phyloP scores from a whole-genome alignment of 2,113 vertebrate genomes.

The Eretmochelys imbricata region DNA sequence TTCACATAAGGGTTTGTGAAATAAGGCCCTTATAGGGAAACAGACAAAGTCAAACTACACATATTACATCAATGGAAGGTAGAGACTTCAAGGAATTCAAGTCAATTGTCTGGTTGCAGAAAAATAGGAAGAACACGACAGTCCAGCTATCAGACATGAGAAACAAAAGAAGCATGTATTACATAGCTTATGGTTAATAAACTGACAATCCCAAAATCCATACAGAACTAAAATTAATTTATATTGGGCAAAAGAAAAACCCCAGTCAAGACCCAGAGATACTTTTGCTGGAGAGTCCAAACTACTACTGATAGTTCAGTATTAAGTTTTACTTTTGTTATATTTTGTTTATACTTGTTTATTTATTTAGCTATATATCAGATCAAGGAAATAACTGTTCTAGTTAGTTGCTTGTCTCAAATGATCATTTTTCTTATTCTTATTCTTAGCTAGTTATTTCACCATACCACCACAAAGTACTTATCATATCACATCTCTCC shows the following conservation, averaged over 20 bases:
- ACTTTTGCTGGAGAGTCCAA: background rate
- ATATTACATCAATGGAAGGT: accelerated
- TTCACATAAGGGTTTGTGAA: background rate
- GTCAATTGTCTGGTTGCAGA: background rate
- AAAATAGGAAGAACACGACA: background rate
- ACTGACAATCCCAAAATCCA: accelerated
- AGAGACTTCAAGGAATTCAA: background rate
- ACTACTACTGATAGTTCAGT: background rate
- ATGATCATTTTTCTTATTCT: background rate
- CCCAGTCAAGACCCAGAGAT: background rate
- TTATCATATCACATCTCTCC: background rate
- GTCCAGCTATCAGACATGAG: background rate
- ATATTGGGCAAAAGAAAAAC: background rate
- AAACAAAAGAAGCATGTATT: background rate
- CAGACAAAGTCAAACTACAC: background rate
- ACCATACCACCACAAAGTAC: accelerated
- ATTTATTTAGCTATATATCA: background rate
- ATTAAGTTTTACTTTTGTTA: background rate
- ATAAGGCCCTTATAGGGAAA: background rate
- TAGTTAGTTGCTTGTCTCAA: background rate
- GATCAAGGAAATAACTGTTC: accelerated
- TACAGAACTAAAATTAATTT: background rate
- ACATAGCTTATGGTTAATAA: background rate
- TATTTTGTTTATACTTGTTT: background rate
- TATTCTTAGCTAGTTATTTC: background rate